Percentiles rank a stretch among this genome's conserved stretches.
These are phyloP conservation scores for Oxycera nigricornis DNA, from an alignment of 2,888 invertebrate species.

Conservation along the genomic window DNA sequence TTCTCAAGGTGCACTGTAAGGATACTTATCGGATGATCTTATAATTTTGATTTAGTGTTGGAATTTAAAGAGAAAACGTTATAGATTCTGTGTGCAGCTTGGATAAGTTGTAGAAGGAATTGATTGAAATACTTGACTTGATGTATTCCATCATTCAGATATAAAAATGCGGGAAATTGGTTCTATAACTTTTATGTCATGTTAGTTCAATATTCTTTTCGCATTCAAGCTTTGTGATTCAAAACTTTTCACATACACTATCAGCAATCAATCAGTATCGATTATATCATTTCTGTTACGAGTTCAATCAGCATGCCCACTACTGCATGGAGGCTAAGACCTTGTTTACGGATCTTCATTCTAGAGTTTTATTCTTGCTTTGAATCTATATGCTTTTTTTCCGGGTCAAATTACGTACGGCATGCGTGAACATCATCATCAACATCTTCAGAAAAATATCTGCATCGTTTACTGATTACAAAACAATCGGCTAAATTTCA, in stretches of 20 bases:
- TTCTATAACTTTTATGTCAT: too few relatives aligned
- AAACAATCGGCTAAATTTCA: background rate
- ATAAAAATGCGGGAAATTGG: too few relatives aligned
- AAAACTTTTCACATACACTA: background rate
- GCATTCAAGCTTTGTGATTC: background rate
- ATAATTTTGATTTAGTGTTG: too few relatives aligned
- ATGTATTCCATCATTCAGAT: too few relatives aligned
- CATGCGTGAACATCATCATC: background rate
- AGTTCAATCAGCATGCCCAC: background rate
- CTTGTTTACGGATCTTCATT: conserved; percentile 16
- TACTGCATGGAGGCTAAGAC: background rate
- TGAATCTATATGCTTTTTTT: background rate
- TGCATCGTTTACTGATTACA: too few relatives aligned
- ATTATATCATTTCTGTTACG: background rate
- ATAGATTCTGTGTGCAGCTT: too few relatives aligned
- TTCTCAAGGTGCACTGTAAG: too few relatives aligned
- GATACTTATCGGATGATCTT: too few relatives aligned
- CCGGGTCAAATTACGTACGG: background rate
- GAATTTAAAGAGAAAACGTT: too few relatives aligned
- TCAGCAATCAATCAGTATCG: background rate
- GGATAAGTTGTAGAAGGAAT: too few relatives aligned
- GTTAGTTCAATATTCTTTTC: too few relatives aligned
- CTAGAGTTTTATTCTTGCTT: background rate
- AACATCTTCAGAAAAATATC: background rate
- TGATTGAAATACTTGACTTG: too few relatives aligned